Evolutionary conservation across 92 coral and sea anemone genomes (phyloP).

Genomic region (Paragorgia papillata): DNA sequence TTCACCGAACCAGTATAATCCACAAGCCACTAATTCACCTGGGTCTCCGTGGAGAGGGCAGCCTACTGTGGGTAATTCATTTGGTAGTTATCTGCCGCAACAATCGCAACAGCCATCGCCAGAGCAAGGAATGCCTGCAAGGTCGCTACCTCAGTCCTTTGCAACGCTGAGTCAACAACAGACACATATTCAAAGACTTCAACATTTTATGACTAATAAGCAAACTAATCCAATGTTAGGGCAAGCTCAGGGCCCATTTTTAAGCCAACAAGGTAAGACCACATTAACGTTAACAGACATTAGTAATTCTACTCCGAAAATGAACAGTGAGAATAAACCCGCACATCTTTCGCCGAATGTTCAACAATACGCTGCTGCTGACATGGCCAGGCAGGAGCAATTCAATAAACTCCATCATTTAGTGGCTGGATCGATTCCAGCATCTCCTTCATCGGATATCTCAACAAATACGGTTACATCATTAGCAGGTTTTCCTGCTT

Average conservation of each 20-base stretch:
- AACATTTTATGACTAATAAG: slow-evolving; percentile 69
- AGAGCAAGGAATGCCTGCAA: slow-evolving; percentile 72
- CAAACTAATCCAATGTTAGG: slow-evolving; percentile 32
- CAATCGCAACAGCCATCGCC: slow-evolving; percentile 24
- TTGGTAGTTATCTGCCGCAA: slow-evolving; percentile 14
- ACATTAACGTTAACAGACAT: slow-evolving; percentile 38
- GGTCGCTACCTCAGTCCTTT: slow-evolving; percentile 51
- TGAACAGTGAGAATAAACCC: slow-evolving; percentile 15
- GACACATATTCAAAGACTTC: slow-evolving; percentile 83
- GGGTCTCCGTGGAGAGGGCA: slow-evolving; percentile 29
- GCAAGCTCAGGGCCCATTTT: slow-evolving; percentile 27
- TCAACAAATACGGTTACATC: slow-evolving; percentile 8
- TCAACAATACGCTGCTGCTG: slow-evolving; percentile 2
- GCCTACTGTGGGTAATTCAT: slow-evolving; percentile 7
- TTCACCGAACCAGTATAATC: slow-evolving; percentile 23
- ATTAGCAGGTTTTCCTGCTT: slow-evolving; percentile 19
- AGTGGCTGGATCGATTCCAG: slow-evolving; percentile 3
- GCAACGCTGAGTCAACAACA: slow-evolving; percentile 66
- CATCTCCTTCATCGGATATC: slow-evolving; percentile 32
- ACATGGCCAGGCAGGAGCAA: slow-evolving; percentile 34
- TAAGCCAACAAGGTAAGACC: slow-evolving; percentile 24
- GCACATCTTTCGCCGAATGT: slow-evolving; percentile 4
- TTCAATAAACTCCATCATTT: slow-evolving; percentile 38
- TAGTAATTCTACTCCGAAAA: slow-evolving; percentile 45
- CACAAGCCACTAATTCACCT: slow-evolving; percentile 23